Base-by-base conservation (phyloP, 1,140 invertebrate genomes). In the Oedothorax gibbosus region DNA sequence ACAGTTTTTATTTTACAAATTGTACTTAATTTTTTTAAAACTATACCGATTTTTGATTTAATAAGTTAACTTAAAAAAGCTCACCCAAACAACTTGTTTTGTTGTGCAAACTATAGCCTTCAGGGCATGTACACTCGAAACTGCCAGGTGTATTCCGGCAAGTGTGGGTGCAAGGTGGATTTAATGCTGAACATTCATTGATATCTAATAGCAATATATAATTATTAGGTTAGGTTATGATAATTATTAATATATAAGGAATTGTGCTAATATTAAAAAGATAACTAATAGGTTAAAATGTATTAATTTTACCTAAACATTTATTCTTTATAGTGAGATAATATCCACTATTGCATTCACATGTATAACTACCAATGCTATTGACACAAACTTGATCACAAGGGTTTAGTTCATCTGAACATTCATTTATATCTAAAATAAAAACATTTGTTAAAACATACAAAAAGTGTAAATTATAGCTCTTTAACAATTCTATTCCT, bases 331-430 rank as follows among this genome's bases (percentile, higher is more conserved):
- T 75, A n/a, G 76, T 20, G 1, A 90, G 64, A 49, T 91, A 90
- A 88, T 93, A 92, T 8, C 95, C 95, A 0, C 88, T 85, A 0
- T 96, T 96, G 90, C 97, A 98, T 7, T 91, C 90, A 89, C 97
- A 99, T 65, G 91, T 91, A 89, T 96, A 99, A 69, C 94, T 95
- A 10, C 97, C 97, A 0, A 94, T 93, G 0, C 93, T 93, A 89
- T 99, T 99, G 7, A 95, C 91, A 89, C 97, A 98, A n/a, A 93
- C 91, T 0, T 97, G 94, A 94, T 66, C 18, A 51, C 91, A 87
- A 0, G 35, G 20, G n/a, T 83, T 20, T 12, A 57, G 62, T 12
- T 65, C 51, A 50, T 71, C 92, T 89, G 94, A 93, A 89, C 95
- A 96, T 85, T 94, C 95, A 90, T 95, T 93, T 78, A 92, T 93